Conservation (phyloP, 2,797 vertebrate species). For the Syngnathus rostellatus region DNA sequence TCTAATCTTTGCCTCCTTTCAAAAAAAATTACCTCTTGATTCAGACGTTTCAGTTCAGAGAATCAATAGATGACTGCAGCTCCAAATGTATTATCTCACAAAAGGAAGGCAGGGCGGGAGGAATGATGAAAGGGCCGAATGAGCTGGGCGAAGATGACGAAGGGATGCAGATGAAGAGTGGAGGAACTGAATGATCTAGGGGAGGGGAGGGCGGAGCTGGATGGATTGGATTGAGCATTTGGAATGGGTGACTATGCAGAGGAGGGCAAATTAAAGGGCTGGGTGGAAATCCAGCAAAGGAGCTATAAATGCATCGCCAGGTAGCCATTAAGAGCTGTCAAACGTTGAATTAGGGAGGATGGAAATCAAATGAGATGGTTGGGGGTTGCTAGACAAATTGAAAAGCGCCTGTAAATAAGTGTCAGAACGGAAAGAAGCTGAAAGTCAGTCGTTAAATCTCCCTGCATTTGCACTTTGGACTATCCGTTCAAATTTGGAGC, state of each 20-base stretch:
- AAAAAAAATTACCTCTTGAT: constrained; percentile 61
- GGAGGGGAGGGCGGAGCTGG: constrained; percentile 23
- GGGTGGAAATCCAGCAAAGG: neutral
- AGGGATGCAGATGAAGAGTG: constrained; percentile 13
- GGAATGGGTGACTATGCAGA: constrained; percentile 5
- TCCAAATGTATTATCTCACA: constrained; percentile 73
- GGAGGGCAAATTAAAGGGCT: neutral
- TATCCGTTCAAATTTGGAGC: neutral
- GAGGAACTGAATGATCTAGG: constrained; percentile 27
- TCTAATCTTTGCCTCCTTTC: constrained; percentile 60
- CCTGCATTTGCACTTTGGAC: too few relatives aligned
- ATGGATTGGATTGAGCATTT: constrained; percentile 14
- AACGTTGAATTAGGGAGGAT: neutral
- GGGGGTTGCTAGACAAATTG: neutral
- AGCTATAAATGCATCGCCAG: neutral
- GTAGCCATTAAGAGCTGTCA: constrained; percentile 4
- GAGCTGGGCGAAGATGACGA: neutral
- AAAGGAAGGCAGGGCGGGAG: constrained; percentile 14
- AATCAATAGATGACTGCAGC: constrained; percentile 73
- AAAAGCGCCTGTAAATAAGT: neutral
- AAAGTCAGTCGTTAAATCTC: neutral
- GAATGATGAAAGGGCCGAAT: neutral
- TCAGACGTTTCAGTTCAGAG: constrained; percentile 46
- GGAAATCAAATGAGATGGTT: constrained; percentile 3
- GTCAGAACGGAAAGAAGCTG: neutral